phyloP scores from a whole-genome alignment of 2,113 vertebrate species.

The Oryzias melastigma region DNA sequence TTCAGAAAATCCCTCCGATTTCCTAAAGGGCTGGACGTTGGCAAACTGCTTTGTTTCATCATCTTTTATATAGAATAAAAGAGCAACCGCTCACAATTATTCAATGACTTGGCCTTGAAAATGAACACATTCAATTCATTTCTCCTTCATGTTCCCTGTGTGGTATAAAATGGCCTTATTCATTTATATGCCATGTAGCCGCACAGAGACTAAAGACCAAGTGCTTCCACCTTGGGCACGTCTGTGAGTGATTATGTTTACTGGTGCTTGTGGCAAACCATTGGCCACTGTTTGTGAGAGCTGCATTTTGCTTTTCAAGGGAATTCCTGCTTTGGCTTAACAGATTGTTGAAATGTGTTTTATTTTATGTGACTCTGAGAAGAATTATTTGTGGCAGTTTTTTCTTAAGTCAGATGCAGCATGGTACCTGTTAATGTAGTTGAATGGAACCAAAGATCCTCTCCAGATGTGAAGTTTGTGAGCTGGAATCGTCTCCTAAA shows the following conservation, averaged over 20 bases:
- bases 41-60: constrained; percentile 33
- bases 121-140: constrained; percentile 67
- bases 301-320: constrained; percentile 33
- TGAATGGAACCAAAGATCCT: constrained; percentile 7
- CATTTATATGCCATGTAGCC: constrained; percentile 68
- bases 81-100: constrained; percentile 19
- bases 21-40: neutral
- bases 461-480: constrained; percentile 15
- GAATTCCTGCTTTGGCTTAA: constrained; percentile 22
- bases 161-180: constrained; percentile 68
- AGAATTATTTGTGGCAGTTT: constrained; percentile 22
- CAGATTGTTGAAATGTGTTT: constrained; percentile 35
- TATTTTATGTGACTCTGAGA: constrained; percentile 36
- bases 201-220: constrained; percentile 65
- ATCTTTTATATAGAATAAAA: constrained; percentile 14
- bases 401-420: constrained; percentile 19
- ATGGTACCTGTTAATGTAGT: constrained; percentile 21
- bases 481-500: constrained; percentile 1
- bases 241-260: constrained; percentile 67
- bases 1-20: no score
- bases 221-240: constrained; percentile 61
- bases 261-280: constrained; percentile 62
- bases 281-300: constrained; percentile 58
- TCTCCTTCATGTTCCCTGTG: constrained; percentile 54
- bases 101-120: constrained; percentile 65